Percentiles rank a stretch among this genome's conserved stretches.
These are phyloP conservation scores for Stichodactyla mertensii DNA, from an alignment of 64 coral and sea anemone species.

Conservation along the genomic window DNA sequence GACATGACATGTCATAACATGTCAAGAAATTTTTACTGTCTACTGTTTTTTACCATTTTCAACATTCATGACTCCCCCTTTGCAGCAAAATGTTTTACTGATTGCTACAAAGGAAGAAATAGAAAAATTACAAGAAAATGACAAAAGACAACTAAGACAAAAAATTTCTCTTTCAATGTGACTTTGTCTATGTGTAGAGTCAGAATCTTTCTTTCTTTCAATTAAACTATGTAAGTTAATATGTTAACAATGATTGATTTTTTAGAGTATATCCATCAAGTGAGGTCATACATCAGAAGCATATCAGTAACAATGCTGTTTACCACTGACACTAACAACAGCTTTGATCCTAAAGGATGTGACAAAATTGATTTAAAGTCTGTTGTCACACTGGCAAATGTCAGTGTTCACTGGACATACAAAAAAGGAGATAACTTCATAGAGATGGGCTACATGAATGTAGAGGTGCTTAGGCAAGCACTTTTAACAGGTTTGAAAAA, in stretches of 20 bases:
- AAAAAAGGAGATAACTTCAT: constrained; percentile 83
- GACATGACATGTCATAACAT: background rate
- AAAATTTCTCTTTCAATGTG: too few relatives aligned
- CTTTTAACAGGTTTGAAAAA: constrained; percentile 30
- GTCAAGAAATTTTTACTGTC: too few relatives aligned
- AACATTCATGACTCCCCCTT: too few relatives aligned
- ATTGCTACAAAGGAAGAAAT: too few relatives aligned
- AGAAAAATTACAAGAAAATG: too few relatives aligned
- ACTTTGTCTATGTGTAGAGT: too few relatives aligned
- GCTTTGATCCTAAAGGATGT: constrained; percentile 33
- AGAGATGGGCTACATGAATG: constrained; percentile 98
- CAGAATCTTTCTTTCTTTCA: too few relatives aligned
- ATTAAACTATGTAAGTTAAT: background rate
- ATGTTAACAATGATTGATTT: background rate
- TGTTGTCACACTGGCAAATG: constrained; percentile 60
- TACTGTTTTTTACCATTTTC: background rate
- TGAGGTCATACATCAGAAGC: constrained; percentile 80
- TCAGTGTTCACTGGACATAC: constrained; percentile 94
- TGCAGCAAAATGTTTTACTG: too few relatives aligned
- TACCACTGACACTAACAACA: constrained; percentile 49
- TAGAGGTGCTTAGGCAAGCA: constrained; percentile 70
- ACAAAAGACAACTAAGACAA: too few relatives aligned
- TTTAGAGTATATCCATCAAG: constrained; percentile 94
- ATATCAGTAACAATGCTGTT: constrained; percentile 97
- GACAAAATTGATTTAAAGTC: constrained; percentile 39